Conservation (phyloP, 2,113 vertebrate genomes). For the Diphyllodes magnificus region DNA sequence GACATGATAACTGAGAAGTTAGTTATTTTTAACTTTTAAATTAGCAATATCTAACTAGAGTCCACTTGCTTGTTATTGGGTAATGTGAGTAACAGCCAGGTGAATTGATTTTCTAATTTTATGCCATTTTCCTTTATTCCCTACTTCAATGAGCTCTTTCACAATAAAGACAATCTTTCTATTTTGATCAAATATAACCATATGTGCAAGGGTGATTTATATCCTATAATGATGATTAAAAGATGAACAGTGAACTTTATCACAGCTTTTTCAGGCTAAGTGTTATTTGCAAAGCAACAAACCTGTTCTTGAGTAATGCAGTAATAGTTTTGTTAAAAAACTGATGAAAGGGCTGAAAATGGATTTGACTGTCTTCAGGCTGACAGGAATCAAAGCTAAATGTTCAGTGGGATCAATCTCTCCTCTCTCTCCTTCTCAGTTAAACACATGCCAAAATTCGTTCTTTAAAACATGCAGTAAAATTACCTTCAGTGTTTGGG, state of each 20-base stretch:
- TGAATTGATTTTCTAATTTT: neutral
- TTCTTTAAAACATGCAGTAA: neutral
- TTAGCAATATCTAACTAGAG: neutral
- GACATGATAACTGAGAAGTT: neutral
- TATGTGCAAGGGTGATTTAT: neutral
- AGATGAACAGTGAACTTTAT: neutral
- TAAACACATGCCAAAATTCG: neutral
- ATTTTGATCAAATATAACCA: neutral
- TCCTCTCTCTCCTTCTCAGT: neutral
- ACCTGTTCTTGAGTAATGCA: neutral
- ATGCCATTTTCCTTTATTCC: neutral
- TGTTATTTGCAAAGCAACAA: neutral
- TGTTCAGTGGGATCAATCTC: neutral
- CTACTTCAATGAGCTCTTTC: neutral
- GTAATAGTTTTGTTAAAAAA: neutral
- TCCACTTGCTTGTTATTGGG: neutral
- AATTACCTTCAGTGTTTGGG: constrained; percentile 85
- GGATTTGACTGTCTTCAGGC: neutral
- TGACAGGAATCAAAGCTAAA: neutral
- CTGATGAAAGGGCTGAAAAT: neutral
- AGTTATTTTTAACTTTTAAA: neutral
- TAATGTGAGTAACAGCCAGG: neutral
- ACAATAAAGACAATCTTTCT: neutral
- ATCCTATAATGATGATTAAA: neutral
- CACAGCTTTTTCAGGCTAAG: neutral